These are phyloP conservation scores for Temnothorax curvispinosus DNA, from an alignment of 1,140 invertebrate species.

Conservation along the genomic window DNA sequence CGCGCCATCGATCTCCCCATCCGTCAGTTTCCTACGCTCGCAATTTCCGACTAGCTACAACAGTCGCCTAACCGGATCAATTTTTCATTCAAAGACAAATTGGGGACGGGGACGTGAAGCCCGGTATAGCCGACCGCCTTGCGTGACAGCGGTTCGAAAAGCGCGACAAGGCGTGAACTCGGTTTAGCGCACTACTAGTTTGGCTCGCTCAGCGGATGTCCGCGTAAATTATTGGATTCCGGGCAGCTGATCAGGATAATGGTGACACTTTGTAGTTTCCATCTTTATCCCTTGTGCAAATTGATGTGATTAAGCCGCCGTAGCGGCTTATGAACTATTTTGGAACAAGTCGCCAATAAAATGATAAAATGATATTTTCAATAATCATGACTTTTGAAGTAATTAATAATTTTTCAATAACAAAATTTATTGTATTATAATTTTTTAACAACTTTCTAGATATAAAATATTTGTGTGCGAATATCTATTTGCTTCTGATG, in stretches of 20 bases:
- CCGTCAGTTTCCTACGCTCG: constrained; percentile 36
- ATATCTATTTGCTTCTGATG: neutral
- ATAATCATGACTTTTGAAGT: neutral
- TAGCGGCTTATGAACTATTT: neutral
- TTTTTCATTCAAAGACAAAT: constrained; percentile 75
- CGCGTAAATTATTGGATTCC: constrained; percentile 29
- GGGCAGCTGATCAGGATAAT: constrained; percentile 14
- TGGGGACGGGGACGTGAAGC: constrained; percentile 47
- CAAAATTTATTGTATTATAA: neutral
- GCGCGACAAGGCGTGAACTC: constrained; percentile 47
- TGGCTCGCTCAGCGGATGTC: constrained; percentile 9
- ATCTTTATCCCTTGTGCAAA: neutral
- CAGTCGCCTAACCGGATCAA: constrained; percentile 69
- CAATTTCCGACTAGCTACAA: constrained; percentile 59
- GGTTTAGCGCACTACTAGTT: constrained; percentile 29
- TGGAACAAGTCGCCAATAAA: neutral
- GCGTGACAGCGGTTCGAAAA: constrained; percentile 57
- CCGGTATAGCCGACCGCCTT: constrained; percentile 42
- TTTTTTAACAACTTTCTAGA: neutral
- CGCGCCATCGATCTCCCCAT: constrained; percentile 36
- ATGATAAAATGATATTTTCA: neutral
- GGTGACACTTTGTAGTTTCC: constrained; percentile 2
- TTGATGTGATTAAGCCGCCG: neutral
- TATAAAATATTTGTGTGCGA: neutral
- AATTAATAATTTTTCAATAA: neutral